These are phyloP conservation scores for Erebia aethiops DNA, from an alignment of 2,888 invertebrate species.

Conservation along the genomic window DNA sequence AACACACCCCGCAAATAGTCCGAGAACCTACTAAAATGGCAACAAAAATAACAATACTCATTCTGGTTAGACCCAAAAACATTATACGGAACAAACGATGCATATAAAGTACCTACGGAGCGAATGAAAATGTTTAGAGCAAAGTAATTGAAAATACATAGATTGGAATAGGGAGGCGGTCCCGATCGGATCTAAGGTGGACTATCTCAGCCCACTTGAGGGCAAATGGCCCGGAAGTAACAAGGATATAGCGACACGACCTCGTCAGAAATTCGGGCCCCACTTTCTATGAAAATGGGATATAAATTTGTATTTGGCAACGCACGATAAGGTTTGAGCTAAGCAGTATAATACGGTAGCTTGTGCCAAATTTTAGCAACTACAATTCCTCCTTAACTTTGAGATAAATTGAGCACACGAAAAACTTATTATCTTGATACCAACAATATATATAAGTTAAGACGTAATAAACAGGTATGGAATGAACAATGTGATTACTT, in stretches of 20 bases:
- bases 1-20: neutral
- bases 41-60: conserved; percentile 17
- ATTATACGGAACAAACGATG: conserved; percentile 32
- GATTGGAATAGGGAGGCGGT: conserved; percentile 58
- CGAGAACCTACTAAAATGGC: conserved; percentile 10
- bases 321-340: conserved; percentile 37
- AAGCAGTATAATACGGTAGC: conserved; percentile 19
- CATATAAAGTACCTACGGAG: conserved; percentile 31
- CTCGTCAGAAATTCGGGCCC: conserved; percentile 66
- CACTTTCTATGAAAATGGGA: conserved; percentile 59
- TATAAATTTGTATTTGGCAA: conserved; percentile 55
- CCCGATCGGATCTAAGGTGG: conserved; percentile 74
- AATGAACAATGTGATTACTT: no score
- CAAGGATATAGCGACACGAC: conserved; percentile 68
- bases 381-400: conserved; percentile 8
- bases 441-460: no score
- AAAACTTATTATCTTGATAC: neutral
- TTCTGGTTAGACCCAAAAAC: conserved; percentile 25
- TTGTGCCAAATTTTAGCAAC: conserved; percentile 14
- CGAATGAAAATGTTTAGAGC: conserved; percentile 43
- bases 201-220: conserved; percentile 78
- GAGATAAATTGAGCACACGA: neutral
- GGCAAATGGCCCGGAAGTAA: conserved; percentile 76
- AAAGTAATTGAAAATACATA: conserved; percentile 71
- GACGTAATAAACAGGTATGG: no score